A percentile compares a stretch with the other conserved stretches of the same genome.
Evolutionary conservation across 1,140 invertebrate species (phyloP).

Genomic region (Adoxophyes honmai): DNA sequence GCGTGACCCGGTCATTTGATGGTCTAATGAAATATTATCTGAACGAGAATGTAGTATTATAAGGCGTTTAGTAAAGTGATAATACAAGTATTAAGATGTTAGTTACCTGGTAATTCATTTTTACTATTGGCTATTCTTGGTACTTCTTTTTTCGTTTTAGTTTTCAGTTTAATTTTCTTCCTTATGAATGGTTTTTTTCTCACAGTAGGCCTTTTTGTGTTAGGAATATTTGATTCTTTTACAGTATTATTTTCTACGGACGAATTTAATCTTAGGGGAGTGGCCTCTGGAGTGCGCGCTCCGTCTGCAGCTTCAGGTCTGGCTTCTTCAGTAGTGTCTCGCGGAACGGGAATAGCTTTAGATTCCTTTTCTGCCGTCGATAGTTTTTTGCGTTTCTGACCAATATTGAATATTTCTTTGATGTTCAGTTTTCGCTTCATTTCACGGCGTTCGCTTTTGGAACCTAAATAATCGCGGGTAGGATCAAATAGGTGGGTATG

Average conservation of each 20-base stretch:
- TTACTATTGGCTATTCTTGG: background rate
- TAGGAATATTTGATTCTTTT: background rate
- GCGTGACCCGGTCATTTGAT: too few species aligned
- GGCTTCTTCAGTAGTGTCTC: background rate
- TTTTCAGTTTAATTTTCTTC: slow-evolving; percentile 5
- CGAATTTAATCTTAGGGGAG: background rate
- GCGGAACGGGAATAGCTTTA: background rate
- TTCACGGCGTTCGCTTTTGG: slow-evolving; percentile 83
- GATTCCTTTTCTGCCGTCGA: background rate
- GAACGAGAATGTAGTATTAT: too few species aligned
- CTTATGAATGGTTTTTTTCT: background rate
- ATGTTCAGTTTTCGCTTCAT: slow-evolving; percentile 84
- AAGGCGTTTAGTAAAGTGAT: too few species aligned
- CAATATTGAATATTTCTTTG: slow-evolving; percentile 81
- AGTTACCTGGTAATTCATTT: slow-evolving; percentile 5
- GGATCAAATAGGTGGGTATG: slow-evolving; percentile 74
- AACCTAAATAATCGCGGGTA: slow-evolving; percentile 70
- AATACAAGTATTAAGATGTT: too few species aligned
- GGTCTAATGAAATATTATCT: too few species aligned
- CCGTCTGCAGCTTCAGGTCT: background rate
- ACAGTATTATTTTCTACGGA: background rate
- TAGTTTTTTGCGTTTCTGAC: slow-evolving; percentile 65
- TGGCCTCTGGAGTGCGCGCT: background rate
- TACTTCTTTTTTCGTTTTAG: background rate
- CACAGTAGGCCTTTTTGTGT: background rate